Evolutionary conservation across 2,888 invertebrate genomes (phyloP).

Genomic region (Eupithecia exiguata): DNA sequence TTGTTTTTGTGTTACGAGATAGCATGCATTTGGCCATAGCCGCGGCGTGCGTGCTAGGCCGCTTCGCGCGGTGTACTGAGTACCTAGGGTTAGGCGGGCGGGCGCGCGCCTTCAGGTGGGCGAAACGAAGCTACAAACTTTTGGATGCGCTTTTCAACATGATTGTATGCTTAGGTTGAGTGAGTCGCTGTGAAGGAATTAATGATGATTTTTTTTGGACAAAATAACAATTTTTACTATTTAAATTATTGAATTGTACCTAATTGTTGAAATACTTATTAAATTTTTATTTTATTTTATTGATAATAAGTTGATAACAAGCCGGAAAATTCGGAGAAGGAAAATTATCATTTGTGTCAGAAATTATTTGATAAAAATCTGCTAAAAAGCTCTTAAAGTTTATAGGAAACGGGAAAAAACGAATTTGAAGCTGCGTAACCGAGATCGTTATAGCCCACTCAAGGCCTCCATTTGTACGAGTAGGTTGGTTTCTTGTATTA

Average conservation of each 20-base stretch:
- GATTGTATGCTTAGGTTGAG: neutral
- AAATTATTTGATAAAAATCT: constrained; percentile 32
- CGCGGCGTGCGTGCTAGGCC: constrained; percentile 50
- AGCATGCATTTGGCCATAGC: constrained; percentile 50
- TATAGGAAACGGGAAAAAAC: constrained; percentile 28
- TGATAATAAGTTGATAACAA: neutral
- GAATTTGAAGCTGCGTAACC: constrained; percentile 29
- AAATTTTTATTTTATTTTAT: too few species aligned
- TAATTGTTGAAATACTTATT: neutral
- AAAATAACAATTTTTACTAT: neutral
- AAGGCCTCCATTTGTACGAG: constrained; percentile 22
- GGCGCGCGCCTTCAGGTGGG: constrained; percentile 64
- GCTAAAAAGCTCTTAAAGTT: constrained; percentile 27
- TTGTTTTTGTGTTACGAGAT: constrained; percentile 53
- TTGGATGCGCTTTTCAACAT: constrained; percentile 47
- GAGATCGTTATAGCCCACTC: constrained; percentile 39
- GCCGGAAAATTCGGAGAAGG: neutral
- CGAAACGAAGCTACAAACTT: constrained; percentile 53
- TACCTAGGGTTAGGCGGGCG: constrained; percentile 49
- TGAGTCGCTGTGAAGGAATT: too few species aligned
- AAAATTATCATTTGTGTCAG: constrained; percentile 18
- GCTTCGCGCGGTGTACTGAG: constrained; percentile 68
- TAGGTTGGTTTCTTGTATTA: constrained; percentile 61
- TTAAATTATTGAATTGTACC: neutral
- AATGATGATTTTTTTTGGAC: neutral